Base-by-base conservation (phyloP, 2,888 invertebrate species). In the Alloscopus bannaensis region DNA sequence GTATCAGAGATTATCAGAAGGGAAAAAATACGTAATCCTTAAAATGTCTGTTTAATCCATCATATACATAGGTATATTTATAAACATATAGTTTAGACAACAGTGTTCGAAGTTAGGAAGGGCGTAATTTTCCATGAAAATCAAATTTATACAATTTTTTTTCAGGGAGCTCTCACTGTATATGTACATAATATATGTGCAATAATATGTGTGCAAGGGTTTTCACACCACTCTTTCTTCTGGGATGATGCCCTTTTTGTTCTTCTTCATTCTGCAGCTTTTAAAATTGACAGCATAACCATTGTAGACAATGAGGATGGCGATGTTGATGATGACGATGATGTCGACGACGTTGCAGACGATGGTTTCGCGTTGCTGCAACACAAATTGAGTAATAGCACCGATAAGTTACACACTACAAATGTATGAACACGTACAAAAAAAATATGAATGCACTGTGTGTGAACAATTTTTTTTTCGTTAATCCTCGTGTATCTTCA, bases 81-180 rank as follows among this genome's bases (percentile, higher is more conserved):
- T n/a, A n/a, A n/a, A n/a, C n/a, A n/a, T n/a, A n/a, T n/a, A n/a
- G n/a, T n/a, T n/a, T n/a, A n/a, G n/a, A n/a, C n/a, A n/a, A n/a
- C n/a, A n/a, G n/a, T n/a, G n/a, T n/a, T n/a, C n/a, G n/a, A 45
- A 36, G 42, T 59, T 71, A 81, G 81, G 83, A 84, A 85, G 83
- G 84, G 84, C 83, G 84, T 85, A 83, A 85, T 83, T 83, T 81
- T 75, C 82, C 84, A 82, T 85, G 84, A 85, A 85, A 83, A 83
- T 76, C 57, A 81, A 79, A 85, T 77, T 84, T 83, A 82, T 57
- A 2, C 20, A 8, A 24, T 45, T 45, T 45, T 55, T 55, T n/a
- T n/a, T n/a, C n/a, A n/a, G n/a, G n/a, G n/a, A n/a, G n/a, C n/a
- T n/a, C n/a, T n/a, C n/a, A n/a, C n/a, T n/a, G n/a, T n/a, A n/a